Evolutionary conservation across 2,113 vertebrate species (phyloP), one percentile per base, ranked within the genome.

Genomic region (Poeciliopsis prolifica): DNA sequence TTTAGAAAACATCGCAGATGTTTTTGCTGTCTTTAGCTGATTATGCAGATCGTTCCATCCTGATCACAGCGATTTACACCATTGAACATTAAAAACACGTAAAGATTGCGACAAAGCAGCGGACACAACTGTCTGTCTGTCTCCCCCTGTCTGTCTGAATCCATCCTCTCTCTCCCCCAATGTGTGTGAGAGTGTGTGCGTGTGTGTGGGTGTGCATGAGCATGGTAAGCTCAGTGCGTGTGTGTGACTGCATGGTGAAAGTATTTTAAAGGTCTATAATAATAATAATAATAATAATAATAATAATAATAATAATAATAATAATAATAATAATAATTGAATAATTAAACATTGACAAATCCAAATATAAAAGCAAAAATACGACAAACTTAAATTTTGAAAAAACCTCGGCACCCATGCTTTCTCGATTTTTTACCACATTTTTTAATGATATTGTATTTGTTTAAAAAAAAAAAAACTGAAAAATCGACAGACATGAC

Each of bases 1-100:
- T 86, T 74, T 76, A 44, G 51, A 72, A 72, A 79, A 79, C 74
- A 61, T 83, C 65, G 35, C 72, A 81, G 72, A 67, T 80, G 40
- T 35, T 35, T 35, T 35, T 63, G 40, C 61, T 66, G 72, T 44
- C 68, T 79, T 63, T 33, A 74, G 65, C 68, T 58, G 51, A 68
- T 61, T 80, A 42, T 61, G 14, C 68, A 61, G 60, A 77, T 82
- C 60, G 75, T 84, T 84, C 77, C 13, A 75, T 19, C 60, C 54
- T 75, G 75, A 77, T 74, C 72, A 78, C 35, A 68, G 65, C 37
- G 68, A 72, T 71, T 28, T 71, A 70, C 48, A 67, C 40, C 37
- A 78, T 74, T 72, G 72, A 58, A 65, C 72, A 64, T 22, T 5
- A n/a, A 73, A 31, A 40, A 42, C 35, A 37, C 37, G 5, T 2